Evolutionary conservation across 2,888 invertebrate species (phyloP).

Genomic region (Parnassius mnemosyne): DNA sequence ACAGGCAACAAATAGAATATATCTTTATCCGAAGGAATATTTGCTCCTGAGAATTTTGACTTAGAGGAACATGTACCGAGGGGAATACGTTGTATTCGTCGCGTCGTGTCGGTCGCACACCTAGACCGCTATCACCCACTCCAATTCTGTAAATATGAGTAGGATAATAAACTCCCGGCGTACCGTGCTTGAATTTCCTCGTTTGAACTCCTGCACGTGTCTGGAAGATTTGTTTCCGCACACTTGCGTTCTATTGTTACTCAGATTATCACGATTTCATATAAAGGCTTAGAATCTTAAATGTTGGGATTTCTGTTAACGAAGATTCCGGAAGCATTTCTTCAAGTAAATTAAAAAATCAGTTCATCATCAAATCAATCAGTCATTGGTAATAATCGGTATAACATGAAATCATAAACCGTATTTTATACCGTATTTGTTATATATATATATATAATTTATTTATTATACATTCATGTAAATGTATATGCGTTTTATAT

Average conservation of each 20-base stretch:
- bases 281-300: too few species aligned
- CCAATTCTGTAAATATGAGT: conserved; percentile 74
- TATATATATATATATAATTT: too few species aligned
- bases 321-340: too few species aligned
- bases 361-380: too few species aligned
- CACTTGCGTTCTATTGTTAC: conserved; percentile 33
- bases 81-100: conserved; percentile 37
- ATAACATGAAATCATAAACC: too few species aligned
- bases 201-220: conserved; percentile 68
- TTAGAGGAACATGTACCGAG: conserved; percentile 35
- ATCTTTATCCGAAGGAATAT: conserved; percentile 27
- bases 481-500: too few species aligned
- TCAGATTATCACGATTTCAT: too few species aligned
- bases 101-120: conserved; percentile 38
- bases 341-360: too few species aligned
- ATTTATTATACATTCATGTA: too few species aligned
- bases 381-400: too few species aligned
- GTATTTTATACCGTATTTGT: too few species aligned
- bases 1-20: conserved; percentile 25
- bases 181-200: conserved; percentile 68
- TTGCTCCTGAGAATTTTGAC: conserved; percentile 27
- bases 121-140: conserved; percentile 64
- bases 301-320: too few species aligned
- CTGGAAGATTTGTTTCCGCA: conserved; percentile 40
- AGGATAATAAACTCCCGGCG: conserved; percentile 71